These are phyloP conservation scores for Melanotaenia trifasciata DNA, from an alignment of 2,797 vertebrate species.

Conservation along the genomic window DNA sequence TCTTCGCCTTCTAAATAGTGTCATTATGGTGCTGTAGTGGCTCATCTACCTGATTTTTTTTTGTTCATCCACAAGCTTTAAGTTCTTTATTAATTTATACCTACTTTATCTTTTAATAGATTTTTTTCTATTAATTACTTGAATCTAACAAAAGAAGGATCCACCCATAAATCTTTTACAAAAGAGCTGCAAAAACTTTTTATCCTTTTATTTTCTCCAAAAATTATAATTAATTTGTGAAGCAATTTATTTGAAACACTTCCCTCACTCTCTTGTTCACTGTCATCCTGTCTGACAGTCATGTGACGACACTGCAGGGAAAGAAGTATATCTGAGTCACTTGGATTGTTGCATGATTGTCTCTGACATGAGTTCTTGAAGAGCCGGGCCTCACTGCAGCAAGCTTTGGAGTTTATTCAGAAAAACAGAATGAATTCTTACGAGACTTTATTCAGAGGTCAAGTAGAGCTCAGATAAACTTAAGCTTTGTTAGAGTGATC, in stretches of 20 bases:
- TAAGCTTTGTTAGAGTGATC: background rate
- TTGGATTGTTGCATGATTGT: background rate
- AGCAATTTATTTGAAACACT: background rate
- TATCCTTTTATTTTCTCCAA: background rate
- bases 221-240: background rate
- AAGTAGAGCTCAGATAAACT: background rate
- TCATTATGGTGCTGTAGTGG: background rate
- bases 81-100: background rate
- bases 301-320: background rate
- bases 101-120: background rate
- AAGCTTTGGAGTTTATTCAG: background rate
- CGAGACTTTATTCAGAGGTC: background rate
- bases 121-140: background rate
- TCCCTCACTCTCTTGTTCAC: background rate
- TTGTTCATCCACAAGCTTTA: background rate
- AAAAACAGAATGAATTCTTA: background rate
- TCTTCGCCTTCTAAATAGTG: background rate
- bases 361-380: background rate
- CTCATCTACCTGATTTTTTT: background rate
- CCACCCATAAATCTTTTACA: background rate
- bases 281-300: background rate
- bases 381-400: background rate
- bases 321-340: background rate
- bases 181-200: background rate
- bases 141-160: background rate